A percentile compares a stretch with the other conserved stretches of the same genome.
phyloP scores from a whole-genome alignment of 2,113 vertebrate species.

The Urocitellus parryii region DNA sequence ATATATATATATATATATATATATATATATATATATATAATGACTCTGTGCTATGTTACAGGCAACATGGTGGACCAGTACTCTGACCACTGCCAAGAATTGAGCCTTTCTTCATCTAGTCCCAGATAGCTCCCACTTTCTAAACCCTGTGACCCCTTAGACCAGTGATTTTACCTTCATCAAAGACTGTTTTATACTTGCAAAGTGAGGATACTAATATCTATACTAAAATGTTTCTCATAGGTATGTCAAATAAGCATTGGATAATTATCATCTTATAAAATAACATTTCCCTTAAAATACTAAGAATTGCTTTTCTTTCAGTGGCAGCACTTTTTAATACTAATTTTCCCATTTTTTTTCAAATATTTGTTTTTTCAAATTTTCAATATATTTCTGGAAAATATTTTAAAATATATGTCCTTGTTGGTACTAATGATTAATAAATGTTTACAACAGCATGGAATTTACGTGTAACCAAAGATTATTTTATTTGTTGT shows the following conservation, averaged over 20 bases:
- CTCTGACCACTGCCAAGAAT: not conserved
- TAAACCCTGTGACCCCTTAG: not conserved
- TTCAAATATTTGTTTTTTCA: not conserved
- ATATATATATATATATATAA: not conserved
- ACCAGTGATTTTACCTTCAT: not conserved
- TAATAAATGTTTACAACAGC: not conserved
- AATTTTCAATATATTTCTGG: not conserved
- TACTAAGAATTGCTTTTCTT: not conserved
- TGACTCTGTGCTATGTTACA: not conserved
- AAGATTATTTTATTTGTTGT: not conserved
- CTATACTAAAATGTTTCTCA: not conserved
- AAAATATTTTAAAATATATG: not conserved
- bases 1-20: too few species aligned
- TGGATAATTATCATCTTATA: not conserved
- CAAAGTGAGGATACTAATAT: not conserved
- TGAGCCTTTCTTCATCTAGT: not conserved
- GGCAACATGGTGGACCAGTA: not conserved
- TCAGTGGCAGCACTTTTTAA: not conserved
- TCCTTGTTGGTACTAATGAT: not conserved
- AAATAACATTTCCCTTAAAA: not conserved
- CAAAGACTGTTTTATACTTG: not conserved
- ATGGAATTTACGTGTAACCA: not conserved
- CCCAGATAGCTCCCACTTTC: not conserved
- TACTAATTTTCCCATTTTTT: not conserved
- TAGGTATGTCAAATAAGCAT: not conserved